A percentile compares a stretch with the other conserved stretches of the same genome.
phyloP scores from a whole-genome alignment of 2,113 vertebrate species.

The Pomatostomus ruficeps region DNA sequence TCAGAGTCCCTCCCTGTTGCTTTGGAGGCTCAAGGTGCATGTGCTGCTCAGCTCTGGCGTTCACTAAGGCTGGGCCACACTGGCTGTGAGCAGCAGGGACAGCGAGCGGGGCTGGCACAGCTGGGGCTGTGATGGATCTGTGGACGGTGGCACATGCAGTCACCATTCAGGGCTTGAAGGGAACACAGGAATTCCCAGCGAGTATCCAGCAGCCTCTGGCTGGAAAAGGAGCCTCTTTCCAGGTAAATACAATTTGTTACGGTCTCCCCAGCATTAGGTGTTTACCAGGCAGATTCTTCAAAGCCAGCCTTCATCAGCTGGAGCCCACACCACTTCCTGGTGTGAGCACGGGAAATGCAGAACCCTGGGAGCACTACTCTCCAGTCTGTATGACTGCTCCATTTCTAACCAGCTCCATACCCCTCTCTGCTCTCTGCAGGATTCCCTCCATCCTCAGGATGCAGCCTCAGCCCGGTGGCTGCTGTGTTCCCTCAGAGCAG shows the following conservation, averaged over 20 bases:
- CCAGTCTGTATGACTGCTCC: not conserved
- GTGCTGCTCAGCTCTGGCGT: not conserved
- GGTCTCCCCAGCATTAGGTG: not conserved
- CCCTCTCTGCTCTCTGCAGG: not conserved
- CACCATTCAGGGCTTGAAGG: conserved; percentile 10
- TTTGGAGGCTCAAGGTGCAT: not conserved
- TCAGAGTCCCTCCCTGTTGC: not conserved
- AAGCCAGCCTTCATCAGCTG: not conserved
- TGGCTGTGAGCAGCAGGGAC: not conserved
- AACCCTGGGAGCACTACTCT: not conserved
- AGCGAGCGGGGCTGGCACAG: not conserved
- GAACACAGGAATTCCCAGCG: conserved; percentile 1
- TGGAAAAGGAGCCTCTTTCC: not conserved
- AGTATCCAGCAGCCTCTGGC: not conserved
- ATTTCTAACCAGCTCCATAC: not conserved
- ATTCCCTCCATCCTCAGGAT: not conserved
- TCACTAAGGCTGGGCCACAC: not conserved
- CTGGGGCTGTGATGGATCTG: not conserved
- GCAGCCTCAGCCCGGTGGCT: not conserved
- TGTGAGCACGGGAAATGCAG: not conserved
- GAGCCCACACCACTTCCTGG: not conserved
- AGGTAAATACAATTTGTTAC: not conserved
- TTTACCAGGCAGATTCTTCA: not conserved
- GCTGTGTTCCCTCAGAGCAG: not conserved
- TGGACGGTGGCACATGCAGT: not conserved